Conservation (phyloP, 2,797 vertebrate genomes). For the Sparus aurata region DNA sequence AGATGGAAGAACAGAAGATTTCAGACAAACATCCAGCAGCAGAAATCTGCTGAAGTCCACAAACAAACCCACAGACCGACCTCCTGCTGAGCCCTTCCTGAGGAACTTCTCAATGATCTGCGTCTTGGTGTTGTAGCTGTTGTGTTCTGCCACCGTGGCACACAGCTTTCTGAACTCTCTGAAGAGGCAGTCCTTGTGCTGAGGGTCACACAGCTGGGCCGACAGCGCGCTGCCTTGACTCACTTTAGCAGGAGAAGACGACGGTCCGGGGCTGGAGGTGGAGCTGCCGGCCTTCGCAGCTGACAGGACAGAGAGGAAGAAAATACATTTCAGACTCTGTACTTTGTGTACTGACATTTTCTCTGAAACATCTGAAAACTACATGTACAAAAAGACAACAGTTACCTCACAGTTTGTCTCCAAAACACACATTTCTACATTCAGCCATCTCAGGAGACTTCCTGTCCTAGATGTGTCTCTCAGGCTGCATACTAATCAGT, state of each 20-base stretch:
- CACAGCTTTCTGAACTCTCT: slow-evolving; percentile 97
- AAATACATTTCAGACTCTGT: neutral
- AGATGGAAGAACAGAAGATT: neutral
- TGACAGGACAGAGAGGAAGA: slow-evolving; percentile 42
- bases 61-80: slow-evolving; percentile 68
- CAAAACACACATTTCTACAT: slow-evolving; percentile 9
- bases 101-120: slow-evolving; percentile 97
- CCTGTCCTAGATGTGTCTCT: neutral
- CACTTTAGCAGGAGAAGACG: slow-evolving; percentile 67
- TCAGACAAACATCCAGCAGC: neutral
- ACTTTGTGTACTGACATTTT: neutral
- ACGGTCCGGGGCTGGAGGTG: slow-evolving; percentile 61
- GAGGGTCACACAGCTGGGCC: slow-evolving; percentile 87
- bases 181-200: slow-evolving; percentile 95
- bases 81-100: slow-evolving; percentile 92
- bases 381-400: neutral
- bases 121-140: slow-evolving; percentile 95
- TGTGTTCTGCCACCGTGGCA: slow-evolving; percentile 92
- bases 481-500: slow-evolving; percentile 4
- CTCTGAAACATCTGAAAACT: neutral
- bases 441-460: neutral
- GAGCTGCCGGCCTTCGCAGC: slow-evolving; percentile 82
- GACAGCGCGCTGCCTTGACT: slow-evolving; percentile 85
- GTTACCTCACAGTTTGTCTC: neutral
- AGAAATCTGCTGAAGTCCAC: neutral